Base-by-base conservation (phyloP, 2,797 vertebrate genomes). In the Pseudomugil gertrudae region DNA sequence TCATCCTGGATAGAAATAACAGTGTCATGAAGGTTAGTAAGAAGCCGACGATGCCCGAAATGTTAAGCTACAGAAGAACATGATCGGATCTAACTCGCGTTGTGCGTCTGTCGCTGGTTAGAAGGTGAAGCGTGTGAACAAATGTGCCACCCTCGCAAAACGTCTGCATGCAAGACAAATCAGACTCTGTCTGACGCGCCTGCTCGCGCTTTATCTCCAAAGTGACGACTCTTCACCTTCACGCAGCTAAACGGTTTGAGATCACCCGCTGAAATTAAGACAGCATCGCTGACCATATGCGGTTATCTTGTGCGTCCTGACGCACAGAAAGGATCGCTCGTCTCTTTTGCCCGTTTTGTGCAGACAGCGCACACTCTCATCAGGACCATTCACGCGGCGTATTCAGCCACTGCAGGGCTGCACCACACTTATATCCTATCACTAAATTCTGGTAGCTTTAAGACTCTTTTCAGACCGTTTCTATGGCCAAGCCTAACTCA, bases 341-440 rank as follows among this genome's bases (percentile, higher is more conserved):
- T 79, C 21, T 76, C 71, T 72, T 82, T 83, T 72, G 67, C 71
- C 67, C 74, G 60, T 73, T 56, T 70, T 74, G 79, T 88, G 75
- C 80, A 90, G 78, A 76, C 88, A 87, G 88, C 84, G 75, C 83
- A 51, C 89, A 81, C 87, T 89, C 90, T 88, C 87, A 89, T 89
- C 87, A 91, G 86, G 79, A 92, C 90, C 89, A 69, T 69, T 83
- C 83, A 77, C 75, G 63, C 68, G 52, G 63, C 63, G 29, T 61
- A 56, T 74, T 63, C 75, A 67, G 62, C 73, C 77, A 57, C 75
- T 83, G 85, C 85, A 85, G 79, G 33, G 83, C 65, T 82, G 73
- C 79, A 78, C 66, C 74, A 73, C 78, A 73, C 80, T 81, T 71
- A 64, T 84, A 80, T 71, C 63, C 83, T 71, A 79, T 72, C 81